A percentile compares a stretch with the other conserved stretches of the same genome.
Conservation (phyloP, 92 coral and sea anemone genomes). For the Actinostola sp. region DNA sequence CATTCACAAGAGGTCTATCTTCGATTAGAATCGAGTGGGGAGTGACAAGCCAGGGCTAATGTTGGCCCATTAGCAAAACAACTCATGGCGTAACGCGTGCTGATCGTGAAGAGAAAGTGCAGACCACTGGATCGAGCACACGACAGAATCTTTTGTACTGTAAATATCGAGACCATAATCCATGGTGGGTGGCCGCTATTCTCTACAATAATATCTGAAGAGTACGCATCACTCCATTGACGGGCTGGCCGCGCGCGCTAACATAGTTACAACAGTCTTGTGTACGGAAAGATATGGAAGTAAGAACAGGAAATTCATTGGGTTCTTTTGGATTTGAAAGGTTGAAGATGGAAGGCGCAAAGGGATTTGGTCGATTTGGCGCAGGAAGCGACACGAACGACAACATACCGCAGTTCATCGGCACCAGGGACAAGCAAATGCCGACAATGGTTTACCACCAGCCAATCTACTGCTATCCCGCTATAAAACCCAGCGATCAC, state of each 20-base stretch:
- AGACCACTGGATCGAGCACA: conserved; percentile 17
- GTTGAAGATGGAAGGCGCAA: conserved; percentile 32
- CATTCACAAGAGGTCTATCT: conserved; percentile 50
- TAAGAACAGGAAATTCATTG: conserved; percentile 29
- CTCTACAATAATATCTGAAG: too few species aligned
- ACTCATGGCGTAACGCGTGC: conserved; percentile 1
- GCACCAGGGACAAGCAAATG: too few species aligned
- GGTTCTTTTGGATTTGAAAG: conserved; percentile 45
- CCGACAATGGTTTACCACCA: conserved; percentile 35
- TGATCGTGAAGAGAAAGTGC: conserved; percentile 1
- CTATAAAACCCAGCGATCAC: conserved; percentile 60
- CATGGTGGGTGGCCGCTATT: conserved; percentile 71
- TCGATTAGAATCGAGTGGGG: conserved; percentile 33
- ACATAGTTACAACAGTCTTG: background rate
- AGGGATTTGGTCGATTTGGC: conserved; percentile 28
- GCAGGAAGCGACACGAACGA: conserved; percentile 34
- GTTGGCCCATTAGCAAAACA: conserved; percentile 12
- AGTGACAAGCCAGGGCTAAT: conserved; percentile 16
- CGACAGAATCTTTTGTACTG: conserved; percentile 23
- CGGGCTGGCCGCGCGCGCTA: conserved; percentile 15
- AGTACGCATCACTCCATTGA: background rate
- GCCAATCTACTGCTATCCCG: conserved; percentile 43
- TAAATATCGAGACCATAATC: conserved; percentile 42
- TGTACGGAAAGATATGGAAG: conserved; percentile 10
- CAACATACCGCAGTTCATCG: conserved; percentile 31